Conservation (phyloP, 2,797 vertebrate species). For the Acipenser oxyrinchus region DNA sequence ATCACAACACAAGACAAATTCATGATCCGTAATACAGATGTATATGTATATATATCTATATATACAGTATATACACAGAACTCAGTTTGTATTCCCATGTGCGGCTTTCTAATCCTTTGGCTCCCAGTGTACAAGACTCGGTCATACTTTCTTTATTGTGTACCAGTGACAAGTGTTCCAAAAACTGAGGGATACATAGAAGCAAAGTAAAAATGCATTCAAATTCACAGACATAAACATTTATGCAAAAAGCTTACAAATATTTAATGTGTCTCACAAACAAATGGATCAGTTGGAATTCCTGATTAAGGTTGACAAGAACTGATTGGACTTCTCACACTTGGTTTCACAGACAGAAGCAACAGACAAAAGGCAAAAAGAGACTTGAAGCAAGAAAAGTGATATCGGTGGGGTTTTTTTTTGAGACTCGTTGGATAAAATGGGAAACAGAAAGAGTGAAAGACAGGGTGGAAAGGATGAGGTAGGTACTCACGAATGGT, state of each 20-base stretch:
- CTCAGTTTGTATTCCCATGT: slow-evolving; percentile 54
- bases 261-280: slow-evolving; percentile 83
- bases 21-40: slow-evolving; percentile 48
- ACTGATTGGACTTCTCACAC: slow-evolving; percentile 72
- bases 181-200: slow-evolving; percentile 83
- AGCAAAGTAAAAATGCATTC: slow-evolving; percentile 99
- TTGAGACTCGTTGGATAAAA: slow-evolving; percentile 12
- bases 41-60: slow-evolving; percentile 50
- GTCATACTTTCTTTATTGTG: slow-evolving; percentile 66
- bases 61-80: slow-evolving; percentile 42
- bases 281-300: slow-evolving; percentile 76
- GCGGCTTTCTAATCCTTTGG: slow-evolving; percentile 56
- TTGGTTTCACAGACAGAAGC: slow-evolving; percentile 75
- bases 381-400: slow-evolving; percentile 65
- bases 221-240: slow-evolving; percentile 81
- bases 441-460: slow-evolving; percentile 21
- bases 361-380: slow-evolving; percentile 70
- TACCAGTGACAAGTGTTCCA: slow-evolving; percentile 90
- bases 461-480: slow-evolving; percentile 64
- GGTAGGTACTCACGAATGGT: slow-evolving; percentile 99
- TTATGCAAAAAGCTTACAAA: slow-evolving; percentile 80
- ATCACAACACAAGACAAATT: slow-evolving; percentile 53
- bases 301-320: slow-evolving; percentile 65
- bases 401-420: slow-evolving; percentile 28
- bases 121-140: slow-evolving; percentile 48